Base-by-base conservation (phyloP, 2,888 invertebrate genomes). In the Eupithecia abbreviata region DNA sequence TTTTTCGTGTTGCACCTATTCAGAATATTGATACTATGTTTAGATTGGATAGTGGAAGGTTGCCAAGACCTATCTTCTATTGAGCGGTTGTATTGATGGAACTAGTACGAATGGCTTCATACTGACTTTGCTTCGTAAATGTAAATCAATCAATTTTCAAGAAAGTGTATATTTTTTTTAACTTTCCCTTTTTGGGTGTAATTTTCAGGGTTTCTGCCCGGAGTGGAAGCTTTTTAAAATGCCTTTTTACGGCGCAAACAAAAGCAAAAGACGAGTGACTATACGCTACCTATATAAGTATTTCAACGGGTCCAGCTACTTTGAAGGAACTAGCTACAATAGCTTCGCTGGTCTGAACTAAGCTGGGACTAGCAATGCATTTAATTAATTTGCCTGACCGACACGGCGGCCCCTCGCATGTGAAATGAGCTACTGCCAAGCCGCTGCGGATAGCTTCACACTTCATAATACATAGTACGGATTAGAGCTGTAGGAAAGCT, bases 1-100 rank as follows among this genome's bases (percentile, higher is more conserved):
- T 73, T 75, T 75, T 49, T 49, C 12, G 45, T 30, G 47, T 69
- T 47, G 47, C 45, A 69, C 69, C 69, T 69, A n/a, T 69, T 10
- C 70, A 15, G 15, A 42, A 71, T 41, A 55, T 55, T 42, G 55
- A 51, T 55, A 41, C 18, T 70, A 71, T 55, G 51, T 55, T 55
- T 71, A 47, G 43, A 69, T 69, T 47, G 69, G 47, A 13, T 45
- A 18, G 42, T 82, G 74, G 78, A 71, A 80, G 83, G 79, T 78
- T 76, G 72, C 74, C 78, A 78, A 58, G 68, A 10, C 70, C 79
- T 82, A 80, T 72, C 71, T 75, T 66, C 18, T 10, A 47, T 49
- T 69, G 69, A 18, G 47, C 47, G 4, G 69, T 47, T 69, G 18
- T 69, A 69, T 69, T 69, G 47, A 30, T 69, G 12, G 18, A 47